Evolutionary conservation across 2,888 invertebrate species (phyloP), one percentile per base, ranked within the genome.

Genomic region (Carterocephalus palaemon): DNA sequence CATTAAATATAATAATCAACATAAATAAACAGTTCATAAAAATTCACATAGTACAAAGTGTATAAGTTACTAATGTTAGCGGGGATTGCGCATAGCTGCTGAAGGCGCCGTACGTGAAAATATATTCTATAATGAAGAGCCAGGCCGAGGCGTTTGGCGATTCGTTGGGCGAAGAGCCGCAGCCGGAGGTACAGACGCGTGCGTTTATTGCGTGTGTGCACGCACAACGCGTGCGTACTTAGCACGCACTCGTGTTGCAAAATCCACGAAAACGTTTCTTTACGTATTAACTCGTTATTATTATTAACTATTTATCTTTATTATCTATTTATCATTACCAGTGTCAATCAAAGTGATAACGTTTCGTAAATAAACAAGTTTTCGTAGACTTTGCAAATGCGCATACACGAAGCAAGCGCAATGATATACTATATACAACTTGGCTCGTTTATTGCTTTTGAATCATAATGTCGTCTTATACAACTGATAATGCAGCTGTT

Each of bases 81-180:
- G 42, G 67, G 64, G 64, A 53, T 64, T 64, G 62, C 69, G 67
- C 64, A 80, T 88, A 96, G 96, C 93, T 95, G 89, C 93, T 96
- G 92, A 96, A 96, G 94, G 95, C 96, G 88, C 96, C 96, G 78
- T 96, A 95, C 90, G 94, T 94, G 90, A 96, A 96, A 92, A 93
- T 96, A 91, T 95, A 95, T 93, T 95, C 92, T 90, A 95, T 96
- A 89, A 93, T 96, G 92, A 95, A 95, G 94, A 95, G 94, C 88
- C 93, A 94, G 89, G 93, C 91, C 73, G 91, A 91, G 82, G 90
- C 88, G 67, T 77, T 87, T 59, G 85, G 85, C 57, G 85, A 86
- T 70, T 85, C 85, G 56, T 75, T 87, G 60, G 83, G 88, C 69
- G 88, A 88, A 62, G 88, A 87, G 64, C 85, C 85, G 53, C 81